Evolutionary conservation across 2,797 vertebrate species (phyloP), one percentile per base, ranked within the genome.

Genomic region (Pseudopleuronectes americanus): DNA sequence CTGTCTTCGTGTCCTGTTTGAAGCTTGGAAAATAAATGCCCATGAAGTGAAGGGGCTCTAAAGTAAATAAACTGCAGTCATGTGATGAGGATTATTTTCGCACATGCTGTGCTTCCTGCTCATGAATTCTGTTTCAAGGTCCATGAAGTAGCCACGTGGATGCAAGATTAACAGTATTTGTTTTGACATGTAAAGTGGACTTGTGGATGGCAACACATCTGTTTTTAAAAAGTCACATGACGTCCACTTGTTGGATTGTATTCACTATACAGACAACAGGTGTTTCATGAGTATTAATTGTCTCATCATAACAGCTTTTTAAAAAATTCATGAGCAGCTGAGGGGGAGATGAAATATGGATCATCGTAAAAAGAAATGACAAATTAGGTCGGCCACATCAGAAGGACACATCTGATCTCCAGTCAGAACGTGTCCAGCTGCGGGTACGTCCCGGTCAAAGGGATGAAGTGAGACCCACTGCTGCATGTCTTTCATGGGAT

Each of bases 241-340:
- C 43, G 26, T 41, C 26, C 43, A 23, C 43, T 36, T 31, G 21
- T 59, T 55, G 51, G 51, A 26, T 9, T 26, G 53, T 17, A 65
- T 56, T 66, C 74, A 54, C 31, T 19, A 70, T 33, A 56, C 67
- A 71, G 33, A 53, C 68, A 81, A 71, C 86, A 84, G 83, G 76
- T 83, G 85, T 82, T 61, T 66, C 43, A 80, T 83, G 66, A 78
- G 43, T 55, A 4, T 47, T 19, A 66, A 59, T 52, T 45, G 21
- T 0, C 48, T 57, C 21, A 43, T 69, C 54, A 55, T 74, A 26
- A 9, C 48, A 3, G 17, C 14, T 57, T 55, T 77, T 55, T 55
- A 45, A 13, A 64, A 74, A 74, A 17, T 63, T 73, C 70, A 70
- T 49, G 60, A 84, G 66, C 77, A 78, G 45, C 69, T 85, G 67